Evolutionary conservation across 2,113 vertebrate genomes (phyloP).

Genomic region (Procavia capensis): DNA sequence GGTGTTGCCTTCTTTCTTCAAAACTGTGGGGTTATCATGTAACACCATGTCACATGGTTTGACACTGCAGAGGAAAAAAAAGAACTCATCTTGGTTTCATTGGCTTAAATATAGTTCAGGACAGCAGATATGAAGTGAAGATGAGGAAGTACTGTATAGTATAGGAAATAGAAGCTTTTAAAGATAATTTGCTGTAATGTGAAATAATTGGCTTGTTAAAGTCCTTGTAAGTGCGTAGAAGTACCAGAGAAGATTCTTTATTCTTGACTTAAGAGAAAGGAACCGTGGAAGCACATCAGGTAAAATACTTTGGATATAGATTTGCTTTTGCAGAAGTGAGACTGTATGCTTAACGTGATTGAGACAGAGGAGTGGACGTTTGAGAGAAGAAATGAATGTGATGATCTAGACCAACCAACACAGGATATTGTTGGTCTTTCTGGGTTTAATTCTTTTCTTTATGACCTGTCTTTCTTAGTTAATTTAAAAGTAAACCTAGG

Average conservation of each 20-base stretch:
- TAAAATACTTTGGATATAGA: not conserved
- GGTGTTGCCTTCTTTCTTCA: constrained; percentile 74
- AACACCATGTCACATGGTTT: constrained; percentile 66
- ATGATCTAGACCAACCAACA: not conserved
- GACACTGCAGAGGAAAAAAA: not conserved
- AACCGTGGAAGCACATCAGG: not conserved
- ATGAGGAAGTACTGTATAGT: constrained; percentile 60
- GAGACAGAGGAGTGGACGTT: not conserved
- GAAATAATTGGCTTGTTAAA: not conserved
- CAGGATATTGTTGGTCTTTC: not conserved
- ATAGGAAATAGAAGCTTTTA: constrained; percentile 58
- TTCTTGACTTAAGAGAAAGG: not conserved
- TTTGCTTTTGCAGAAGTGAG: not conserved
- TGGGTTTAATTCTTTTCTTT: not conserved
- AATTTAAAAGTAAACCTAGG: constrained; percentile 26
- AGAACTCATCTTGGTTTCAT: constrained; percentile 61
- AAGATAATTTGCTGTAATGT: constrained; percentile 63
- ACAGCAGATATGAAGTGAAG: constrained; percentile 33
- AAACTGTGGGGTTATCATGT: constrained; percentile 55
- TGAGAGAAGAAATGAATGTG: constrained; percentile 10
- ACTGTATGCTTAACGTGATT: not conserved
- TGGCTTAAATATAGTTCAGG: constrained; percentile 71
- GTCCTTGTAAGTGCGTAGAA: constrained; percentile 22
- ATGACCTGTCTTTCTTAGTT: not conserved
- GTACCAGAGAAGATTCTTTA: not conserved